Percentiles rank a stretch among this genome's conserved stretches.
Conservation (phyloP, 92 coral and sea anemone species). For the Phenganax stokvisi region DNA sequence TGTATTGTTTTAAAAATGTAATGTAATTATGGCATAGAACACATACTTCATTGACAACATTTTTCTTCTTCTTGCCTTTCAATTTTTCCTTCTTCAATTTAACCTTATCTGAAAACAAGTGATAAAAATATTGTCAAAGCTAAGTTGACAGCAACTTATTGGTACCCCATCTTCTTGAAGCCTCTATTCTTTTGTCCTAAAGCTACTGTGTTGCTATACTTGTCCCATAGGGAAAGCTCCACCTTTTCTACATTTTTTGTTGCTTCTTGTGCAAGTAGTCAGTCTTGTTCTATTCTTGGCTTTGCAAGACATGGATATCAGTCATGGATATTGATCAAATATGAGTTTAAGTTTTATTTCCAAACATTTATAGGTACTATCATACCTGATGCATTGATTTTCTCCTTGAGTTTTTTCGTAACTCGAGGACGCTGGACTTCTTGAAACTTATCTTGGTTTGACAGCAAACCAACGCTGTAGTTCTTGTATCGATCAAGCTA, state of each 20-base stretch:
- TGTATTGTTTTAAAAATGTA: background rate
- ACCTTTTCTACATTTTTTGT: too few relatives aligned
- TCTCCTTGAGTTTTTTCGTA: slow-evolving; percentile 68
- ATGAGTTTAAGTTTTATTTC: too few relatives aligned
- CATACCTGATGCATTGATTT: slow-evolving; percentile 64
- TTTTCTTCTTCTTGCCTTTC: slow-evolving; percentile 27
- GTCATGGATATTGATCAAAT: too few relatives aligned
- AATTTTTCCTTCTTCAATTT: slow-evolving; percentile 44
- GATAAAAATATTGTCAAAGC: background rate
- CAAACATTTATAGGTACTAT: too few relatives aligned
- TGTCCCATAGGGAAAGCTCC: too few relatives aligned
- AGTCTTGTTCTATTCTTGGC: too few relatives aligned
- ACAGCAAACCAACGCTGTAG: slow-evolving; percentile 75
- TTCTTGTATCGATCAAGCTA: slow-evolving; percentile 80
- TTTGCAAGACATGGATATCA: too few relatives aligned
- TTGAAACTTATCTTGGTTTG: slow-evolving; percentile 73
- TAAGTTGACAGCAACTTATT: background rate
- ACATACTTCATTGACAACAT: slow-evolving; percentile 5
- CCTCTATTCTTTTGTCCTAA: too few relatives aligned
- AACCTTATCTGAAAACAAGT: slow-evolving; percentile 37
- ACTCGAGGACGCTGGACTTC: slow-evolving; percentile 73
- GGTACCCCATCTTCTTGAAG: background rate
- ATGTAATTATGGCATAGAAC: too few relatives aligned
- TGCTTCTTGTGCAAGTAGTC: too few relatives aligned
- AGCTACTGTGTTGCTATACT: too few relatives aligned